A percentile compares a stretch with the other conserved stretches of the same genome.
These are phyloP conservation scores for Doris montereyensis DNA, from an alignment of 2,888 invertebrate genomes.

Conservation along the genomic window DNA sequence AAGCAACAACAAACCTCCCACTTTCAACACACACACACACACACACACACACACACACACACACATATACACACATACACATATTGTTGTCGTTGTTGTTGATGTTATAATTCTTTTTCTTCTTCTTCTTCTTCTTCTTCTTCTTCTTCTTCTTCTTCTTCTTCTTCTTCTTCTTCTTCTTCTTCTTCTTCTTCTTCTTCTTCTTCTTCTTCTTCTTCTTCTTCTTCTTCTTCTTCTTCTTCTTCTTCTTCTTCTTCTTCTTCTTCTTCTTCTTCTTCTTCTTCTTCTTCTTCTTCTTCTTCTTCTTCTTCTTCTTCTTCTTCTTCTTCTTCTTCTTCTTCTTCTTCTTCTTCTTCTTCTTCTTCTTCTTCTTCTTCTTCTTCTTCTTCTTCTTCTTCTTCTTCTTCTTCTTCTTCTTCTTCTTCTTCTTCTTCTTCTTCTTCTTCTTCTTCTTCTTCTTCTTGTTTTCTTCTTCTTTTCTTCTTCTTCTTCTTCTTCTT, in stretches of 20 bases:
- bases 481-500: not conserved
- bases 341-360: not conserved
- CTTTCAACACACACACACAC: no score
- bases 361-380: not conserved
- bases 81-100: no score
- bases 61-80: no score
- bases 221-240: not conserved
- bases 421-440: not conserved
- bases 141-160: not conserved
- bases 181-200: constrained; percentile 1
- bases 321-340: not conserved
- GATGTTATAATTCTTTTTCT: not conserved
- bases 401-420: not conserved
- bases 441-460: not conserved
- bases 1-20: no score
- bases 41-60: no score
- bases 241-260: not conserved
- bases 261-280: not conserved
- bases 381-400: not conserved
- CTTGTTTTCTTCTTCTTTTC: not conserved
- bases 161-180: not conserved
- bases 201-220: not conserved
- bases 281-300: not conserved
- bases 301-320: not conserved
- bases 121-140: not conserved